Evolutionary conservation across 2,888 invertebrate species (phyloP).

Genomic region (Escarpia spicata): DNA sequence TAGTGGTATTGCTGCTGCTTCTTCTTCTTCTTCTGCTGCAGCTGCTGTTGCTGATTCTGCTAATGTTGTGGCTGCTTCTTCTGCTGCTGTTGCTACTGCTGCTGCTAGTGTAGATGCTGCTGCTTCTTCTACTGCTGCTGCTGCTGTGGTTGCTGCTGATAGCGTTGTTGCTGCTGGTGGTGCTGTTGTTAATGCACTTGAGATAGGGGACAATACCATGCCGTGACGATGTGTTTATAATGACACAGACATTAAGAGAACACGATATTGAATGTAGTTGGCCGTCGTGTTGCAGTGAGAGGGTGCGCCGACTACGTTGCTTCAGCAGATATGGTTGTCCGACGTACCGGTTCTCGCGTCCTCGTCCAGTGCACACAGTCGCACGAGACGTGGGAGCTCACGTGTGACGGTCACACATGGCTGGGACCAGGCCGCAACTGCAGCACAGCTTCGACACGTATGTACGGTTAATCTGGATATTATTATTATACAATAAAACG

Average conservation of each 20-base stretch:
- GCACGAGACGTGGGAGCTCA: conserved; percentile 28
- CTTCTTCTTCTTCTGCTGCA: too few species aligned
- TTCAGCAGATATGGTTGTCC: conserved; percentile 23
- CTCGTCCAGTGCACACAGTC: conserved; percentile 26
- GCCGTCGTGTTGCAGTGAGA: conserved; percentile 7
- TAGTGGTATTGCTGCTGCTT: background rate
- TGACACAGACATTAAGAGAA: background rate
- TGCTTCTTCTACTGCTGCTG: background rate
- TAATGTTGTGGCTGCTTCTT: background rate
- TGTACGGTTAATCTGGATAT: background rate
- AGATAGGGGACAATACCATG: background rate
- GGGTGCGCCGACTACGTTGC: conserved; percentile 22
- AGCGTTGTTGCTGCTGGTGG: background rate
- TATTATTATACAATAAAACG: background rate
- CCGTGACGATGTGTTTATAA: background rate
- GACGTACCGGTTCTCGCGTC: conserved; percentile 13
- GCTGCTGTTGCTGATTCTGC: background rate
- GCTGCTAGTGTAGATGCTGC: background rate
- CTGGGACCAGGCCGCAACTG: conserved; percentile 23
- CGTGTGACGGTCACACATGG: conserved; percentile 26
- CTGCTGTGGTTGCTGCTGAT: background rate
- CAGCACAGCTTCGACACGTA: conserved; percentile 23
- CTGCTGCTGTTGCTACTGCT: background rate
- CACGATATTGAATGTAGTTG: background rate
- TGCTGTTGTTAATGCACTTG: background rate